A percentile compares a stretch with the other conserved stretches of the same genome.
Evolutionary conservation across 64 coral and sea anemone genomes (phyloP).

Genomic region (Montipora foliosa): DNA sequence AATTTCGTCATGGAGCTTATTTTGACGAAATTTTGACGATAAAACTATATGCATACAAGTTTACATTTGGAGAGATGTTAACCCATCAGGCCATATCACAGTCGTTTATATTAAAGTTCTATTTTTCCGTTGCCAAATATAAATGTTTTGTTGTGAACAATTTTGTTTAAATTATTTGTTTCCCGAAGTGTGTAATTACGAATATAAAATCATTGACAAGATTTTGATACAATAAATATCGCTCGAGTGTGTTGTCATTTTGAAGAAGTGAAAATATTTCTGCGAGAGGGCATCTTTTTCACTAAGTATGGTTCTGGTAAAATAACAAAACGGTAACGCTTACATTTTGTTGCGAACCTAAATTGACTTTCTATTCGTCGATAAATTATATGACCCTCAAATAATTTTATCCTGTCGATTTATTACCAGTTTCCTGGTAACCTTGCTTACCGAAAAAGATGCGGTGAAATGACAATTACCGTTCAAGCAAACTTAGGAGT

Average conservation of each 20-base stretch:
- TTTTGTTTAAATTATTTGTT: conserved; percentile 17
- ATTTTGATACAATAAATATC: background rate
- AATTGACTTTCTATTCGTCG: background rate
- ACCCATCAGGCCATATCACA: background rate
- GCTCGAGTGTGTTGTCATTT: background rate
- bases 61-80: too few relatives aligned
- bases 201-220: background rate
- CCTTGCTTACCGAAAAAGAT: conserved; percentile 17
- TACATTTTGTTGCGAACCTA: background rate
- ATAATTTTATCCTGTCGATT: background rate
- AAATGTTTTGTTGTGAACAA: background rate
- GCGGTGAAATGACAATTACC: conserved; percentile 25
- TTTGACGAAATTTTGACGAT: too few relatives aligned
- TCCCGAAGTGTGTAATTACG: conserved; percentile 15
- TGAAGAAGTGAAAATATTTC: background rate
- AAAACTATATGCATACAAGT: too few relatives aligned
- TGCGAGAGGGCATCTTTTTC: background rate
- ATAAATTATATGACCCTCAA: background rate
- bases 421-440: conserved; percentile 25
- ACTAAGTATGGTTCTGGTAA: background rate
- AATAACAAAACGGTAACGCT: background rate
- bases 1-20: too few relatives aligned
- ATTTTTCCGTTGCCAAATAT: background rate
- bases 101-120: background rate
- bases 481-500: conserved; percentile 4